Evolutionary conservation across 2,888 invertebrate genomes (phyloP), one percentile per base, ranked within the genome.

Genomic region (Epirrhoe tristata): DNA sequence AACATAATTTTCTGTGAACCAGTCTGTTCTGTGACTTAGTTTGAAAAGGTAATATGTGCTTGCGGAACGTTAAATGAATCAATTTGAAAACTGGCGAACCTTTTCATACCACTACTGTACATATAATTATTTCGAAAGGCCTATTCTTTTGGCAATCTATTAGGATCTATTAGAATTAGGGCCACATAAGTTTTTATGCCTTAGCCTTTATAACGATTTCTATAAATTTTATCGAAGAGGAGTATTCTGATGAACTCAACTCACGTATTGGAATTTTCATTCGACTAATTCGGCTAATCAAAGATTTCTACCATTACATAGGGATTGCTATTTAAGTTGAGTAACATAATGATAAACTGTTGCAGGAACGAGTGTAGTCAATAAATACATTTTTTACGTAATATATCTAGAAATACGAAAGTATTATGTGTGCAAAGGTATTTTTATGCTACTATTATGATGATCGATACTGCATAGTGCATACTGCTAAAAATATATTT

Each of bases 111-210:
- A n/a, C n/a, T n/a, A n/a, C n/a, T n/a, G 6, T 70, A 70, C 54
- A 69, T 61, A 70, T 57, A n/a, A 12, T 14, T 55, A 52, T 60
- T 56, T 52, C 14, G 46, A n/a, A 46, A 46, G 46, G 46, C n/a
- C 8, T 7, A 39, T 39, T 39, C 10, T 10, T 17, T 51, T 6
- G 34, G 39, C 46, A 39, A 53, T 58, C 50, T 12, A 17, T 34
- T 50, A n/a, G n/a, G 34, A 58, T 50, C n/a, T n/a, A n/a, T 56
- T 43, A 12, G 52, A n/a, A 34, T 14, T 17, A 17, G 50, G 8
- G 16, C 14, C 8, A 16, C 14, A 17, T 7, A 39, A 39, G 10
- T 39, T 39, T 0, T 10, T 3, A 1, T 39, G 39, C 6, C 39
- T 39, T 39, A 39, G 39, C 39, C 7, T 1, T 7, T 36, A 7